phyloP scores from a whole-genome alignment of 2,888 invertebrate species.

The Erannis defoliaria region DNA sequence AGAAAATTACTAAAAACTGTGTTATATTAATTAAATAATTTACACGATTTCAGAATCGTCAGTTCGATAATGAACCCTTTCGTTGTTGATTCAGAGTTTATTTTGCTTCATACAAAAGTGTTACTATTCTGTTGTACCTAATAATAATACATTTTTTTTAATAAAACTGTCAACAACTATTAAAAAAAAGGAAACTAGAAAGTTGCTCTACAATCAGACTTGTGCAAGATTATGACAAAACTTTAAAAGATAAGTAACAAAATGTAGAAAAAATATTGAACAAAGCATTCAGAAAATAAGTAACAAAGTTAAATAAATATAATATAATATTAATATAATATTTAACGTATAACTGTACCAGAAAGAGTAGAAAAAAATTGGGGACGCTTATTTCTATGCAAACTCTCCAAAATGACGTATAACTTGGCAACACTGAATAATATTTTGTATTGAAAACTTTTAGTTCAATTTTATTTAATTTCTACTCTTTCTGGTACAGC shows the following conservation, averaged over 20 bases:
- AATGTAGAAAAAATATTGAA: conserved; percentile 19
- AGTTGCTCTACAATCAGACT: conserved; percentile 21
- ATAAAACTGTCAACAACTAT: conserved; percentile 22
- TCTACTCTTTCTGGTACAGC: too few relatives aligned
- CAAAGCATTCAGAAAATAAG: conserved; percentile 18
- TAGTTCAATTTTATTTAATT: too few relatives aligned
- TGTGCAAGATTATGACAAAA: conserved; percentile 6
- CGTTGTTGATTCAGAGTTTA: conserved; percentile 14
- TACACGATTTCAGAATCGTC: conserved; percentile 23
- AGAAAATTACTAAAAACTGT: conserved; percentile 29
- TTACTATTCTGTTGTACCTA: conserved; percentile 19
- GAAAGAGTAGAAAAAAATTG: too few relatives aligned
- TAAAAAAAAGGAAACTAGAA: conserved; percentile 9
- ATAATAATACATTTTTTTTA: conserved; percentile 1
- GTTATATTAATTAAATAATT: conserved; percentile 27
- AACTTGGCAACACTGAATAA: too few relatives aligned
- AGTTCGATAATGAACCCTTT: conserved; percentile 19
- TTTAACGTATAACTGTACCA: too few relatives aligned
- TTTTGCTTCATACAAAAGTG: conserved; percentile 33
- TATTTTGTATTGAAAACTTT: too few relatives aligned
- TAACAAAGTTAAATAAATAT: conserved; percentile 16
- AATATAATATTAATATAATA: conserved; percentile 1
- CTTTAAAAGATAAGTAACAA: conserved; percentile 12
- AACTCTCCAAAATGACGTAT: too few relatives aligned
- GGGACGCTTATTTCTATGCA: too few relatives aligned